phyloP scores from a whole-genome alignment of 1,140 invertebrate species.

The Drepana arcuata region DNA sequence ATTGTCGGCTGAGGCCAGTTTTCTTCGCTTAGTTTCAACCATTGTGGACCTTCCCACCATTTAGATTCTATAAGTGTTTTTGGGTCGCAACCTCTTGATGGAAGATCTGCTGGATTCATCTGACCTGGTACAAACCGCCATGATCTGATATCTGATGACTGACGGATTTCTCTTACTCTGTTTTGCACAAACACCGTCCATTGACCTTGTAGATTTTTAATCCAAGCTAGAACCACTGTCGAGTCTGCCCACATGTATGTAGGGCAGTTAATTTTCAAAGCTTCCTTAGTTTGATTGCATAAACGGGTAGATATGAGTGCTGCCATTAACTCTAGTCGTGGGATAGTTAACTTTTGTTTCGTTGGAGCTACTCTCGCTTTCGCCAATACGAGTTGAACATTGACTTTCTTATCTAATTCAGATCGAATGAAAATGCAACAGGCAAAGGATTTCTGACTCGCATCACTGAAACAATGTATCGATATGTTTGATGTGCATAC shows the following conservation, averaged over 20 bases:
- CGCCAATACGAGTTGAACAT: slow-evolving; percentile 2
- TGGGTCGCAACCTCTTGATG: slow-evolving; percentile 8
- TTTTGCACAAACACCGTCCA: slow-evolving; percentile 12
- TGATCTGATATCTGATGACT: slow-evolving; percentile 3
- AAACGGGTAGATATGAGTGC: slow-evolving; percentile 3
- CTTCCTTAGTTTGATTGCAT: background rate
- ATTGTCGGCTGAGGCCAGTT: slow-evolving; percentile 4
- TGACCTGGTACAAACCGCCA: slow-evolving; percentile 8
- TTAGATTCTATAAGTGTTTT: background rate
- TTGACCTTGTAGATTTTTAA: no score
- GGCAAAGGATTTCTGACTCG: slow-evolving; percentile 3
- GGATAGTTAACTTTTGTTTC: slow-evolving; percentile 5
- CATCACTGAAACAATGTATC: slow-evolving; percentile 8
- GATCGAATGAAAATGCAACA: slow-evolving; percentile 3
- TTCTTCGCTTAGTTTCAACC: background rate
- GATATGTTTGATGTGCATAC: background rate
- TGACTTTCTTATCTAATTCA: background rate
- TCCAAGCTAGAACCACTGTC: slow-evolving; percentile 4
- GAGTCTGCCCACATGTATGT: slow-evolving; percentile 7
- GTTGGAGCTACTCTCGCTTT: slow-evolving; percentile 7
- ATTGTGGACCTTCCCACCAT: slow-evolving; percentile 8
- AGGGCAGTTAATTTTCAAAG: background rate
- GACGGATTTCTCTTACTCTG: slow-evolving; percentile 10
- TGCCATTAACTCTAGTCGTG: slow-evolving; percentile 9
- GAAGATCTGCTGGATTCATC: slow-evolving; percentile 5